Base-by-base conservation (phyloP, 2,113 vertebrate genomes). In the Ptilorrhoa leucosticta region DNA sequence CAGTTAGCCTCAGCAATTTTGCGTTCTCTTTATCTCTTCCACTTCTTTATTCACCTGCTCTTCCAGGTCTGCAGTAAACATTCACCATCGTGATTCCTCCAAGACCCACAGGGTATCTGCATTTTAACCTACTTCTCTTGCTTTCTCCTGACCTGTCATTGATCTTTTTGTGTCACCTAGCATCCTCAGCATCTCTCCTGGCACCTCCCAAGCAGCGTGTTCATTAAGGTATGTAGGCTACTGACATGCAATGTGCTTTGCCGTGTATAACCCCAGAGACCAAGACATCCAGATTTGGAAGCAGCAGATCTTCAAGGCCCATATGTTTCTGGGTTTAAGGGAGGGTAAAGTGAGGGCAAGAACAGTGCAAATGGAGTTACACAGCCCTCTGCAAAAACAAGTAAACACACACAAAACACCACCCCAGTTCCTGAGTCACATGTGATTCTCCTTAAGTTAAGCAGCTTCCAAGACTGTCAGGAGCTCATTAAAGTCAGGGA, bases 401-500 rank as follows among this genome's bases (percentile, higher is more conserved):
- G 76, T 14, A 78, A 47, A 64, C 22, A 76, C 6, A 58, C 13
- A 56, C 10, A 22, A 16, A 56, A n/a, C 39, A 53, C 2, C 24
- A 10, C 1, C 3, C 3, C 21, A 16, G 51, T 6, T 88, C 31
- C 42, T 69, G 53, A 68, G 53, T 53, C 44, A 71, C 10, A 11
- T 13, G 48, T 63, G 28, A 22, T 51, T 73, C 47, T 87, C 20
- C 27, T 89, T 42, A 72, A 48, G 48, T 50, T 31, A 37, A 68
- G 39, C 47, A 65, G 51, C 76, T 90, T 90, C 75, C 48, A 90
- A 68, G 70, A 64, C 51, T 56, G 44, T 44, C 51, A 89, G 39
- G 51, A 88, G 48, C 92, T 94, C 76, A 89, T 96, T 96, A 94
- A 95, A 95, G 54, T 60, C 79, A 75, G 48, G 23, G 72, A 88